phyloP scores from a whole-genome alignment of 2,113 vertebrate genomes.

The Oncorhynchus tshawytscha region DNA sequence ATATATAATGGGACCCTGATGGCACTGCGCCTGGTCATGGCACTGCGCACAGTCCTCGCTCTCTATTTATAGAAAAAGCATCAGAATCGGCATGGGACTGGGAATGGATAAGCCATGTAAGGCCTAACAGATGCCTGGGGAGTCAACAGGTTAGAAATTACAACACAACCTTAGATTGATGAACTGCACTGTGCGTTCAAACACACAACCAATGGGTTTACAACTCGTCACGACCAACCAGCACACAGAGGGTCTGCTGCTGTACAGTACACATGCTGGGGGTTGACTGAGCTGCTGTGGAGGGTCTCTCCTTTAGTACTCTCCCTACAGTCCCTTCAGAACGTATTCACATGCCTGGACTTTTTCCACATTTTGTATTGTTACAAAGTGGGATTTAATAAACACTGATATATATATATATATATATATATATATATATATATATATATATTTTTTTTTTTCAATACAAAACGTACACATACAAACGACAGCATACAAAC shows the following conservation, averaged over 20 bases:
- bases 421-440: too few species aligned
- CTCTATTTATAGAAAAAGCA: conserved; percentile 26
- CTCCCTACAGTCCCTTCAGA: too few species aligned
- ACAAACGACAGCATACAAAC: too few species aligned
- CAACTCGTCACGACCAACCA: conserved; percentile 27
- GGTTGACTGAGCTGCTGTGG: conserved; percentile 7
- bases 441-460: too few species aligned
- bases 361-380: too few species aligned
- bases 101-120: conserved; percentile 26
- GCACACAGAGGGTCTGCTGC: neutral
- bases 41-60: conserved; percentile 30
- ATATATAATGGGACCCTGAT: neutral
- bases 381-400: too few species aligned
- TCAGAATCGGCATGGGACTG: conserved; percentile 28
- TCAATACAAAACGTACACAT: too few species aligned
- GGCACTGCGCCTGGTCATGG: neutral
- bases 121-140: conserved; percentile 41
- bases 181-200: conserved; percentile 27
- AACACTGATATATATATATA: too few species aligned
- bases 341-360: too few species aligned
- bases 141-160: conserved; percentile 34
- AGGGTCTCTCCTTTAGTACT: neutral
- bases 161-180: conserved; percentile 45
- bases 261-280: neutral
- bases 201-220: conserved; percentile 29